Percentiles rank a stretch among this genome's conserved stretches.
These are phyloP conservation scores for Pecten maximus DNA, from an alignment of 2,888 invertebrate genomes.

Conservation along the genomic window DNA sequence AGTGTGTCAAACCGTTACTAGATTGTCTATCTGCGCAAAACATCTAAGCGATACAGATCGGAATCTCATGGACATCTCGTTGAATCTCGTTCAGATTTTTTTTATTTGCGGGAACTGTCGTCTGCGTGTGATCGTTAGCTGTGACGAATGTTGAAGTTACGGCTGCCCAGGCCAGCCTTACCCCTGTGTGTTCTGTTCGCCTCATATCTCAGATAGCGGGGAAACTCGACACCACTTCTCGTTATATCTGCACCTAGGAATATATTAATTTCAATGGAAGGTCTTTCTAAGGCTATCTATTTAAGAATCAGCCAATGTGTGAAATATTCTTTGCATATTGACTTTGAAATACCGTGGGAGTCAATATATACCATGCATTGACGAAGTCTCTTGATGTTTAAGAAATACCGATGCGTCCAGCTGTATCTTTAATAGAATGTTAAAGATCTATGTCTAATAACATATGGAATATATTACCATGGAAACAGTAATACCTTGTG, in stretches of 20 bases:
- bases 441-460: neutral
- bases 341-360: conserved; percentile 32
- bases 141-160: conserved; percentile 12
- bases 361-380: conserved; percentile 17
- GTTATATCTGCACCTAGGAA: conserved; percentile 32
- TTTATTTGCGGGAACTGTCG: conserved; percentile 20
- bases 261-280: conserved; percentile 23
- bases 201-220: conserved; percentile 2
- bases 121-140: conserved; percentile 13
- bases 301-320: conserved; percentile 29
- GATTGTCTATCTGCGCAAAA: neutral
- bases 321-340: conserved; percentile 32
- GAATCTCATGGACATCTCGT: conserved; percentile 19
- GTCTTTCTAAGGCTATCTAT: conserved; percentile 31
- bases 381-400: neutral
- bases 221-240: conserved; percentile 12
- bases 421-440: neutral
- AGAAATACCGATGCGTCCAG: conserved; percentile 13
- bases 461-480: neutral
- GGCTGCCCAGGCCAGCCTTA: neutral
- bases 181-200: neutral
- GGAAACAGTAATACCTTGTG: neutral
- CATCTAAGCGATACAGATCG: neutral
- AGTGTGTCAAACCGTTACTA: conserved; percentile 35
- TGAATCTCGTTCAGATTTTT: conserved; percentile 31